Percentiles rank a stretch among this genome's conserved stretches.
phyloP scores from a whole-genome alignment of 1,140 invertebrate genomes.

The Triops cancriformis region DNA sequence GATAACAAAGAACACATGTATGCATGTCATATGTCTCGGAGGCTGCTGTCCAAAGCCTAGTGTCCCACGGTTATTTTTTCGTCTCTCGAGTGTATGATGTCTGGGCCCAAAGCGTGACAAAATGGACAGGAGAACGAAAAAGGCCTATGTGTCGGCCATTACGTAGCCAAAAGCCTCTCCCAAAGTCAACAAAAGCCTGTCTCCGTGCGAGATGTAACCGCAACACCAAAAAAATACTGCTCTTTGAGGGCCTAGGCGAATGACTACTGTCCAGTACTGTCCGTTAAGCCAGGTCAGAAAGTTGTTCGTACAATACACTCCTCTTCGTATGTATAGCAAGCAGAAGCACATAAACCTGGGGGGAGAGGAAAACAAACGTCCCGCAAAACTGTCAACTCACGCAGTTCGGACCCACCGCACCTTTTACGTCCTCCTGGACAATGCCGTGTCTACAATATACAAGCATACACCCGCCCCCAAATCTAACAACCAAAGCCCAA shows the following conservation, averaged over 20 bases:
- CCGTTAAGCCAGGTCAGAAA: background rate
- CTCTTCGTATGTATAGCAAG: background rate
- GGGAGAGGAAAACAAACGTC: background rate
- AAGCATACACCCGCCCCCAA: background rate
- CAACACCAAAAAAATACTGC: background rate
- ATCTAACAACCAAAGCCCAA: background rate
- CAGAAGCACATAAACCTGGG: background rate
- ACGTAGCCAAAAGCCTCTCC: background rate
- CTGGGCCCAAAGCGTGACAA: background rate
- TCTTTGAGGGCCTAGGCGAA: too few species aligned
- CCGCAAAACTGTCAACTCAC: background rate
- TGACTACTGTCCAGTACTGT: too few species aligned
- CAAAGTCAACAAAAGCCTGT: background rate
- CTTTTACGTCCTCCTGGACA: background rate
- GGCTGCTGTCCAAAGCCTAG: background rate
- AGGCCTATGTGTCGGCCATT: background rate
- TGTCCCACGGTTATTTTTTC: background rate
- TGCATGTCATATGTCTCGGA: background rate
- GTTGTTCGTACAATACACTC: background rate
- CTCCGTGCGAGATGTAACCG: background rate
- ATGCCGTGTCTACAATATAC: background rate
- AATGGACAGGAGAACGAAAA: too few species aligned
- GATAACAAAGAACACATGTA: background rate
- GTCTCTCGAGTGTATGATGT: background rate
- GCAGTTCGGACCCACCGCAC: background rate